A percentile compares a stretch with the other conserved stretches of the same genome.
phyloP scores from a whole-genome alignment of 2,797 vertebrate genomes.

The Gadopsis bispinosus region DNA sequence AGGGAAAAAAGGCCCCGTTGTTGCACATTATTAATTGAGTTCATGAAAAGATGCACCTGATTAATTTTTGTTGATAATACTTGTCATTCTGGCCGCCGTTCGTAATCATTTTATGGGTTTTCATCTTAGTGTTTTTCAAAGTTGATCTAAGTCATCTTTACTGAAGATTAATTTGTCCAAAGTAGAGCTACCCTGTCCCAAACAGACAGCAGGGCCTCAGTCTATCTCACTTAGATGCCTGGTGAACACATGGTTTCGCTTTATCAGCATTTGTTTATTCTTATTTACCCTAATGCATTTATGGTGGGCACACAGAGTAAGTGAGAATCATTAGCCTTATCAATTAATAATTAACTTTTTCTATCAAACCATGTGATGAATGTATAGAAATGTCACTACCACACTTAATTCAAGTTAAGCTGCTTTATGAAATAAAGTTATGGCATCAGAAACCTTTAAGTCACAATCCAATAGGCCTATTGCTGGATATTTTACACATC shows the following conservation, averaged over 20 bases:
- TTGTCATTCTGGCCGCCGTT: slow-evolving; percentile 97
- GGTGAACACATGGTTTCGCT: slow-evolving; percentile 51
- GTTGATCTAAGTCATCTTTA: slow-evolving; percentile 97
- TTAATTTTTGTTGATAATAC: slow-evolving; percentile 99
- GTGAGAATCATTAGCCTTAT: slow-evolving; percentile 43
- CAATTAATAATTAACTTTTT: slow-evolving; percentile 56
- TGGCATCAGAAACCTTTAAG: slow-evolving; percentile 20
- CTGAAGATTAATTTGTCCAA: slow-evolving; percentile 91
- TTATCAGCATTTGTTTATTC: slow-evolving; percentile 47
- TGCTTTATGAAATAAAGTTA: slow-evolving; percentile 12
- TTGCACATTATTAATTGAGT: slow-evolving; percentile 99
- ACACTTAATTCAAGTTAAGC: slow-evolving; percentile 21
- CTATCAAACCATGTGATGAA: slow-evolving; percentile 17
- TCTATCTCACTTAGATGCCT: slow-evolving; percentile 71
- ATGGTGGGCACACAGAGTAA: slow-evolving; percentile 31
- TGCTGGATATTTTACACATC: slow-evolving; percentile 13
- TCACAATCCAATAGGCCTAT: neutral
- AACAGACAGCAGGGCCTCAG: slow-evolving; percentile 66
- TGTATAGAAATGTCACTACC: slow-evolving; percentile 18
- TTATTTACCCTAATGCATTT: slow-evolving; percentile 37
- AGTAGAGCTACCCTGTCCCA: slow-evolving; percentile 71
- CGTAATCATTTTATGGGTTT: slow-evolving; percentile 99
- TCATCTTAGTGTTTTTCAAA: slow-evolving; percentile 95
- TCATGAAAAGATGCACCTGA: slow-evolving; percentile 99
- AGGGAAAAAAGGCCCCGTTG: slow-evolving; percentile 99